These are phyloP conservation scores for Omphaloscelis lunosa DNA, from an alignment of 2,888 invertebrate genomes.

Conservation along the genomic window DNA sequence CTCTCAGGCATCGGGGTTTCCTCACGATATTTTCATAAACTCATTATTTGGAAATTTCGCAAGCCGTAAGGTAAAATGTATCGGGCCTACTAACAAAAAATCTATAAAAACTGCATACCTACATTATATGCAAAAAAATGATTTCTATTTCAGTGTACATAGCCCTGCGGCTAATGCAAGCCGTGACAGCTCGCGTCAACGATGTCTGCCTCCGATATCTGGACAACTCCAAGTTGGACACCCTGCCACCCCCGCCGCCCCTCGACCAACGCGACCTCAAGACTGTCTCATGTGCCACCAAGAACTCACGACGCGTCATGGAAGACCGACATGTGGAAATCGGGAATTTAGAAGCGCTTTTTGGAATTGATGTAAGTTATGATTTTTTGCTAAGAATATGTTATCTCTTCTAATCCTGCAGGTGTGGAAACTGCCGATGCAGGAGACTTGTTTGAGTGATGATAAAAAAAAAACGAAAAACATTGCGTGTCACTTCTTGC, in stretches of 20 bases:
- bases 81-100: neutral
- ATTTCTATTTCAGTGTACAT: conserved; percentile 90
- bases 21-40: too few species aligned
- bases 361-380: conserved; percentile 93
- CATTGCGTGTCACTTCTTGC: too few species aligned
- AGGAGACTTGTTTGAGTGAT: neutral
- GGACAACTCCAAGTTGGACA: conserved; percentile 92
- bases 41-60: neutral
- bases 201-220: conserved; percentile 93
- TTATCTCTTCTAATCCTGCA: neutral
- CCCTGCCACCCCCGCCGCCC: conserved; percentile 91
- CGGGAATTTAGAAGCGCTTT: conserved; percentile 95
- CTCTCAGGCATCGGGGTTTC: too few species aligned
- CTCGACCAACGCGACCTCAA: conserved; percentile 86
- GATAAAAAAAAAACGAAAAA: neutral
- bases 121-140: neutral
- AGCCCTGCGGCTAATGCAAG: conserved; percentile 94
- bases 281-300: conserved; percentile 93
- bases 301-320: conserved; percentile 96
- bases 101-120: neutral
- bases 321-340: conserved; percentile 97
- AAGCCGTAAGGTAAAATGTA: neutral
- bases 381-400: neutral
- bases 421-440: neutral
- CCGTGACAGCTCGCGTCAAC: conserved; percentile 93